Base-by-base conservation (phyloP, 2,113 vertebrate genomes). In the Cryptotis parvus region DNA sequence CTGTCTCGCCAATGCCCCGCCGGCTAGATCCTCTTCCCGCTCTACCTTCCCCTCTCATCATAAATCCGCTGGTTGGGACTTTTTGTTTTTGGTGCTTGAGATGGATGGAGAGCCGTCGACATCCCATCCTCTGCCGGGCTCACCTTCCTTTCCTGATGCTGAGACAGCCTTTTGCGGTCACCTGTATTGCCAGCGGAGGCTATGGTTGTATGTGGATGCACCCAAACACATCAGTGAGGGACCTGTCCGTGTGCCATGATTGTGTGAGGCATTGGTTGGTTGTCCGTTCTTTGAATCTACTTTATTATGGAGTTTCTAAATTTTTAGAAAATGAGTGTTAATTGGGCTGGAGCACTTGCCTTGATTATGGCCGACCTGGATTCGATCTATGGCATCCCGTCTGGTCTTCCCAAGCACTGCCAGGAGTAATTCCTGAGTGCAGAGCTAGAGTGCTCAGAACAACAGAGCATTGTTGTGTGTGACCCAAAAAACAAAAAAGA, bases 161-260 rank as follows among this genome's bases (percentile, higher is more conserved):
- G n/a, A 89, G 33, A 70, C 52, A 37, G 58, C 91, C 85, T 92
- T 91, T 90, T 33, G 1, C n/a, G 73, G 49, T 70, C 74, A 90
- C 78, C 74, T 35, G 6, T 49, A 89, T 66, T 69, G 41, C 93
- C 66, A 88, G 65, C 84, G 89, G 79, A 87, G 18, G 3, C 41
- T 45, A 29, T 87, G 78, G 90, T 87, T 73, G 78, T 58, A 82
- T 41, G 29, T 73, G 74, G 70, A 82, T 35, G 26, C 75, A 65
- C 58, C 37, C 35, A 61, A 84, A 91, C 69, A 73, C 61, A 61
- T 91, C 91, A 87, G 27, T 85, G 72, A 88, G 82, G 78, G 24
- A 43, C 5, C 31, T 81, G 18, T 76, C 55, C 16, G 37, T 81
- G 83, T 83, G 12, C 72, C 52, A 43, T 69, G 37, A 69, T 84